Evolutionary conservation across 2,113 vertebrate genomes (phyloP).

Genomic region (Cryptomyrus ogoouensis): DNA sequence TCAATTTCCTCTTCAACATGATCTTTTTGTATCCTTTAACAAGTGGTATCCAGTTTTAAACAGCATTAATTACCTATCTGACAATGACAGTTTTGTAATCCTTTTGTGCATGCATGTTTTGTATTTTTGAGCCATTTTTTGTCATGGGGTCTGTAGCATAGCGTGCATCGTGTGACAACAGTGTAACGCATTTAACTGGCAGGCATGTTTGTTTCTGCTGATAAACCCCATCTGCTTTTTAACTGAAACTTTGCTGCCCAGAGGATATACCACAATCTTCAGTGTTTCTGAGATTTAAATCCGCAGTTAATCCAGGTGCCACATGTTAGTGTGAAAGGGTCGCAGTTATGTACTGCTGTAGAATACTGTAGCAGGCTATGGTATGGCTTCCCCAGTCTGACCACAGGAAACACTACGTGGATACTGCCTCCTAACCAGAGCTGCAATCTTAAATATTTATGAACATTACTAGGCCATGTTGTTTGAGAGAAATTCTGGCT

Average conservation of each 20-base stretch:
- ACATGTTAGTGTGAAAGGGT: background rate
- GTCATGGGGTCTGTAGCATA: background rate
- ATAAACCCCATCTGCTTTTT: background rate
- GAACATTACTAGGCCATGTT: background rate
- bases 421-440: background rate
- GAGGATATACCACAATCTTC: background rate
- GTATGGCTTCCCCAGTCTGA: background rate
- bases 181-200: background rate
- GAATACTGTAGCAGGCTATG: background rate
- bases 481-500: background rate
- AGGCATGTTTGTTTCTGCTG: background rate
- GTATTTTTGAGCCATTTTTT: background rate
- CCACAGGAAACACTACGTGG: no score
- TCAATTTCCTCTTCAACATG: slow-evolving; percentile 83
- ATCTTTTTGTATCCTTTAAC: slow-evolving; percentile 80
- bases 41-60: background rate
- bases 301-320: background rate
- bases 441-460: background rate
- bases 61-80: background rate
- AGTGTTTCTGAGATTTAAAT: background rate
- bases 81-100: background rate
- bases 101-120: background rate
- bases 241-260: background rate
- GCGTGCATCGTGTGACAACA: background rate
- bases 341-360: background rate